These are phyloP conservation scores for Brachionus paranguensis DNA, from an alignment of 1,140 invertebrate genomes.

Conservation along the genomic window DNA sequence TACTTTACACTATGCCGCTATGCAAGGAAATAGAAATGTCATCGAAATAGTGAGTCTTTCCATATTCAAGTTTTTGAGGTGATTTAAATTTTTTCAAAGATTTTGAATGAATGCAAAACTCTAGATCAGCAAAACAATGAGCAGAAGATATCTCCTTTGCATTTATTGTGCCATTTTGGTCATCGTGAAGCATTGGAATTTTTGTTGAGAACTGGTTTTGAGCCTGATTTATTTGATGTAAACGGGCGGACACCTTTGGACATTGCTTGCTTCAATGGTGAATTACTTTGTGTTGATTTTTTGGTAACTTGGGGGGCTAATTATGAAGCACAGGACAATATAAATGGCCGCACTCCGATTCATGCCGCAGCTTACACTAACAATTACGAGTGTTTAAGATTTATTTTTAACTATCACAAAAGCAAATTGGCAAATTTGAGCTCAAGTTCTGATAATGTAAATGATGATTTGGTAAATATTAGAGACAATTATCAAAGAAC, in stretches of 20 bases:
- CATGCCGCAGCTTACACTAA: constrained; percentile 19
- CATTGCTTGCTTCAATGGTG: constrained; percentile 4
- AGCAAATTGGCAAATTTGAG: constrained; percentile 2
- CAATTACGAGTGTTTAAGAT: constrained; percentile 1
- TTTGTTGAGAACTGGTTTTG: background rate
- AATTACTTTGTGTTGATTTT: constrained; percentile 27
- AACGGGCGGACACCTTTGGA: constrained; percentile 14
- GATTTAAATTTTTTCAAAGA: background rate
- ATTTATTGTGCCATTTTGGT: constrained; percentile 8
- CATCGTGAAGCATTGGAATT: constrained; percentile 9
- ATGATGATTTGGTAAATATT: constrained; percentile 2
- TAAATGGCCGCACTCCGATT: background rate
- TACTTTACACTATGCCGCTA: constrained; percentile 20
- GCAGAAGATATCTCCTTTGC: background rate
- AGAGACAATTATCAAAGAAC: constrained; percentile 8
- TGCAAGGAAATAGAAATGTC: constrained; percentile 22
- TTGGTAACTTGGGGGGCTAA: constrained; percentile 18
- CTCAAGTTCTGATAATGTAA: background rate
- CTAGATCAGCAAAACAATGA: constrained; percentile 35
- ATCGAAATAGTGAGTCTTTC: constrained; percentile 29
- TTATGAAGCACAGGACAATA: background rate
- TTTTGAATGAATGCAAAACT: background rate
- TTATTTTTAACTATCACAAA: background rate
- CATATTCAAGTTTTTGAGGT: background rate
- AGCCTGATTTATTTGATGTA: background rate